Evolutionary conservation across 2,797 vertebrate species (phyloP).

Genomic region (Sebastes wilsoni): DNA sequence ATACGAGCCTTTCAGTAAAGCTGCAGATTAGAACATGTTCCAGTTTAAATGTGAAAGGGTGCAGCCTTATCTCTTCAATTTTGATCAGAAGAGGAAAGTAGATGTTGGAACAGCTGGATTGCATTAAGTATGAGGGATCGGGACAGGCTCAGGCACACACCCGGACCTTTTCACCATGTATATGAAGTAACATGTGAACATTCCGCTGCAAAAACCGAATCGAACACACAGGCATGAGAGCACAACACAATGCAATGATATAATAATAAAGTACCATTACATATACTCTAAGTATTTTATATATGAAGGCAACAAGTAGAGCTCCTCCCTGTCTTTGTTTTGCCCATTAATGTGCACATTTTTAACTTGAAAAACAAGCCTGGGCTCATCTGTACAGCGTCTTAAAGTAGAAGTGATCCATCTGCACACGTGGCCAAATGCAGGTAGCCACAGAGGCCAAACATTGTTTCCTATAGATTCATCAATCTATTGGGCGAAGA

Average conservation of each 20-base stretch:
- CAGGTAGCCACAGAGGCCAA: neutral
- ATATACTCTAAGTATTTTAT: neutral
- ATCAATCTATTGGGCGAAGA: neutral
- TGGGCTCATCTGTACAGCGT: too few relatives aligned
- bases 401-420: neutral
- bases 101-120: conserved; percentile 39
- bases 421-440: neutral
- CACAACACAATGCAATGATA: too few relatives aligned
- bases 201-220: neutral
- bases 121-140: neutral
- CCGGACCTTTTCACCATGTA: neutral
- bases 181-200: neutral
- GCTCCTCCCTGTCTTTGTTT: neutral
- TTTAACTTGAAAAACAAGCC: neutral
- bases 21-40: neutral
- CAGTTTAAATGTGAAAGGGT: neutral
- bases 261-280: too few relatives aligned
- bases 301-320: neutral
- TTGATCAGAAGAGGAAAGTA: conserved; percentile 12
- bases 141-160: neutral
- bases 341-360: neutral
- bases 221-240: neutral
- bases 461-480: neutral
- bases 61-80: neutral
- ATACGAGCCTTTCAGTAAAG: neutral